These are phyloP conservation scores for Mellilla xanthometata DNA, from an alignment of 2,888 invertebrate genomes.

Conservation along the genomic window DNA sequence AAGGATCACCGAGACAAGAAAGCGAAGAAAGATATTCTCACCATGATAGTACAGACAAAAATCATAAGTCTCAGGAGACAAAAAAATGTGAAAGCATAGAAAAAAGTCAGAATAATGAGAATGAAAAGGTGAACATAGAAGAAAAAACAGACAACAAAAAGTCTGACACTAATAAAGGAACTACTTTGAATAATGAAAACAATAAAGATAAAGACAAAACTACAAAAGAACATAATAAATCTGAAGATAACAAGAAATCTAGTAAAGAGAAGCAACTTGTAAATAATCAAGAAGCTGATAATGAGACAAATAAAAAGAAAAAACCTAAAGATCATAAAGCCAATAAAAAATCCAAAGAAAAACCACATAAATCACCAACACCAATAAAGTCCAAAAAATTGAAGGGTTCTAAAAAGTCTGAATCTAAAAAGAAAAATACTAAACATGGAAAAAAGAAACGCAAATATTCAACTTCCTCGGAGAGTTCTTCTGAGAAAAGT, in stretches of 20 bases:
- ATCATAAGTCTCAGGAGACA: no score
- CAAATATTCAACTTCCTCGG: conserved; percentile 62
- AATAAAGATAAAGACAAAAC: conserved; percentile 19
- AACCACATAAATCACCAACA: conserved; percentile 3
- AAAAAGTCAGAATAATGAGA: no score
- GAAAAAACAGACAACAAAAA: neutral
- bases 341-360: conserved; percentile 11
- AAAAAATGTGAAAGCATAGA: no score
- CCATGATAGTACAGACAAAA: no score
- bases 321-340: neutral
- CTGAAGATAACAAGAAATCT: conserved; percentile 23
- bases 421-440: conserved; percentile 26
- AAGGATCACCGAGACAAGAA: no score
- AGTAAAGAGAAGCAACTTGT: conserved; percentile 9
- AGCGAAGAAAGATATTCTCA: no score
- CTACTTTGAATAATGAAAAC: neutral
- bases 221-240: conserved; percentile 24
- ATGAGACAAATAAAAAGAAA: neutral
- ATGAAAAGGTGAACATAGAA: neutral
- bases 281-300: conserved; percentile 8
- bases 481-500: conserved; percentile 60
- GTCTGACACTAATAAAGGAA: neutral
- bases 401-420: conserved; percentile 10
- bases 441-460: conserved; percentile 46
- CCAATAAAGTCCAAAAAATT: conserved; percentile 1